Conservation (phyloP, 2,113 vertebrate species). For the Casuarius casuarius region DNA sequence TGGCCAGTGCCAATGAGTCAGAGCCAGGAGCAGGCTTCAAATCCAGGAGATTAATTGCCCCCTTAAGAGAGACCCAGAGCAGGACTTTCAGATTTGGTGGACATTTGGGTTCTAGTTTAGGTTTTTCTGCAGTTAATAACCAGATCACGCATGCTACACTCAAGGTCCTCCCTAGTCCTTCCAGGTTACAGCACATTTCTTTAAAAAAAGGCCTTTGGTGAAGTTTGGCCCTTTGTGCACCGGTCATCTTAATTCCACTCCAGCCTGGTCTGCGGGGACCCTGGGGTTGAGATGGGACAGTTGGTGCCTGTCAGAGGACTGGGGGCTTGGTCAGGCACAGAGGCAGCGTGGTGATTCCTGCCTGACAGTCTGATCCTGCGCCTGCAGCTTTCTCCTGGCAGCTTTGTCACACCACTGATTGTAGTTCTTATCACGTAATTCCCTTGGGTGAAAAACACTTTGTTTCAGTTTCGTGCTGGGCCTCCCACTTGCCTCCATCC, state of each 20-base stretch:
- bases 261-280: neutral
- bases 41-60: neutral
- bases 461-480: neutral
- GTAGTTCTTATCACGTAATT: neutral
- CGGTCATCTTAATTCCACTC: neutral
- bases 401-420: neutral
- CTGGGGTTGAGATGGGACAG: accelerated
- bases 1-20: neutral
- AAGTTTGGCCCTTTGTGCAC: neutral
- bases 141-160: accelerated
- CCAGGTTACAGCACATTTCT: neutral
- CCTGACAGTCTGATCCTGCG: neutral
- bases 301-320: accelerated
- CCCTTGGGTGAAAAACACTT: neutral
- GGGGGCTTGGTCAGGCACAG: neutral
- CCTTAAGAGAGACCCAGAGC: neutral
- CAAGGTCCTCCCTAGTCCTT: neutral
- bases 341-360: accelerated
- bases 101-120: neutral
- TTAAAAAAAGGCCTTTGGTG: neutral
- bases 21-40: neutral
- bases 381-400: neutral
- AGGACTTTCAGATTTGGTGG: neutral
- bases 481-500: neutral
- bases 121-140: neutral